Percentiles rank a stretch among this genome's conserved stretches.
Evolutionary conservation across 2,888 invertebrate species (phyloP).

Genomic region (Punctoribates punctum): DNA sequence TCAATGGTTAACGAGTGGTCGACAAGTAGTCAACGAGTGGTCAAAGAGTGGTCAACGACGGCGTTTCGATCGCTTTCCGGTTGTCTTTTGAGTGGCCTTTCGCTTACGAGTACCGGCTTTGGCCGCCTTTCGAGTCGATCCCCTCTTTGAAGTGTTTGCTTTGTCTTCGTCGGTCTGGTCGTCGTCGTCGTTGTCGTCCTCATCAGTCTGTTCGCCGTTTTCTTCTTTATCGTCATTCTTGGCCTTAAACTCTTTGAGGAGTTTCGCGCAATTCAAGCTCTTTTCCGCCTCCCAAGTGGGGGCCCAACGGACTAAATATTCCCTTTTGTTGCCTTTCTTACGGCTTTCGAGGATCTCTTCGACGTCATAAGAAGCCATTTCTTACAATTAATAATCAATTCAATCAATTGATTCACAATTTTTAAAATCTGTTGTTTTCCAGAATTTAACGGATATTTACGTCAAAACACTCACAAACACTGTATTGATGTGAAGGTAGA

Average conservation of each 20-base stretch:
- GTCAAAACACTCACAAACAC: too few species aligned
- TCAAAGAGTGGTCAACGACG: neutral
- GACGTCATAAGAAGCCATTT: constrained; percentile 19
- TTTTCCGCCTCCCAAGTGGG: constrained; percentile 17
- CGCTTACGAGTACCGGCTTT: neutral
- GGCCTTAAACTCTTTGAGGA: neutral
- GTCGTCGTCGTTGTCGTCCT: neutral
- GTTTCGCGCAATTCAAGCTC: constrained; percentile 4
- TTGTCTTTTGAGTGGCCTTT: neutral
- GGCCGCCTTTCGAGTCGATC: neutral
- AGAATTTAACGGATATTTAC: too few species aligned
- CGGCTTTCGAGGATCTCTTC: constrained; percentile 8
- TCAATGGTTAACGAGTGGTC: too few species aligned
- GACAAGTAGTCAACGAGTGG: too few species aligned
- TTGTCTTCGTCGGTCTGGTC: neutral
- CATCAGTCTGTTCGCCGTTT: neutral
- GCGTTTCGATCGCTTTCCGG: neutral
- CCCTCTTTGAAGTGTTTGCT: neutral
- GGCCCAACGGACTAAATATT: constrained; percentile 23
- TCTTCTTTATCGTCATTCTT: neutral
- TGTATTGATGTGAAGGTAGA: too few species aligned
- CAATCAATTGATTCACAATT: neutral
- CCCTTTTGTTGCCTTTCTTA: neutral
- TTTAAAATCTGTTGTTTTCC: neutral
- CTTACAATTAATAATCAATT: neutral